These are phyloP conservation scores for Carassius auratus DNA, from an alignment of 2,113 vertebrate genomes.

Conservation along the genomic window DNA sequence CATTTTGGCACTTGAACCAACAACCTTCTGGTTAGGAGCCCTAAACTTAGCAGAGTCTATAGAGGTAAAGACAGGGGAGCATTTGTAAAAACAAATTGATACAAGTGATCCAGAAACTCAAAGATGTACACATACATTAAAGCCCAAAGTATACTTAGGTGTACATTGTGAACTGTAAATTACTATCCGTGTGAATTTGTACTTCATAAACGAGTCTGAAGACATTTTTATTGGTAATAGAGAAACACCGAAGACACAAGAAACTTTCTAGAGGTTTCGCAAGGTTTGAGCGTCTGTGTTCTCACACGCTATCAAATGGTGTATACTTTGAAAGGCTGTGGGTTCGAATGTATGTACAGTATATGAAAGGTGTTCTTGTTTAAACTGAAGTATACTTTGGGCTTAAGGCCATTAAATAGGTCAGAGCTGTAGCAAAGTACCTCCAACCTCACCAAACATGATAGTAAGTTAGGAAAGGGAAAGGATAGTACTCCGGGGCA, in stretches of 20 bases:
- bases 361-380: not conserved
- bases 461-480: constrained; percentile 5
- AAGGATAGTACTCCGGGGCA: not conserved
- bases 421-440: constrained; percentile 18
- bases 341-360: not conserved
- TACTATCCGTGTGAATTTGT: not conserved
- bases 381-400: constrained; percentile 12
- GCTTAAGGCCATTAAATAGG: not conserved
- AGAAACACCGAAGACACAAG: not conserved
- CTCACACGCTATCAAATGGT: not conserved
- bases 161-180: not conserved
- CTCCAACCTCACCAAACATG: constrained; percentile 2
- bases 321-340: not conserved
- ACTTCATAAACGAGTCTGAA: not conserved
- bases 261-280: no score
- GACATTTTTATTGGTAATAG: not conserved
- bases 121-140: not conserved
- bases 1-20: not conserved
- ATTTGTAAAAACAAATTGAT: not conserved
- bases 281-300: not conserved
- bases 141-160: not conserved
- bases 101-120: constrained; percentile 50
- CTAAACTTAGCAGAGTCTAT: not conserved
- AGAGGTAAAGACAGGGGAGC: not conserved
- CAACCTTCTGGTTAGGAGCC: not conserved